Evolutionary conservation across 2,888 invertebrate species (phyloP), one percentile per base, ranked within the genome.

Genomic region (Arrhopalites spinosus): DNA sequence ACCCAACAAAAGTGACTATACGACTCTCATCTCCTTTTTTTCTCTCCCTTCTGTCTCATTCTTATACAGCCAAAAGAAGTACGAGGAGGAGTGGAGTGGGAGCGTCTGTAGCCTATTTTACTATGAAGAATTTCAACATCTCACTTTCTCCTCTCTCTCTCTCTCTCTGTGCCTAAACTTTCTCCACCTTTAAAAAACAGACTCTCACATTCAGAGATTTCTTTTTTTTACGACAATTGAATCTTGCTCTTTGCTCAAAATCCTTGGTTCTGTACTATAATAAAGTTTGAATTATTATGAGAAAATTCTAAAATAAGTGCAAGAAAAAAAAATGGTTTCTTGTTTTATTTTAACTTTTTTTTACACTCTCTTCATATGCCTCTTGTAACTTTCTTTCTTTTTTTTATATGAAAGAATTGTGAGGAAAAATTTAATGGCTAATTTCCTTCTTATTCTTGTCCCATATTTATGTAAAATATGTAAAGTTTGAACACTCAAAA

Each of bases 221-320:
- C n/a, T n/a, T n/a, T n/a, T 36, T 71, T 71, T 71, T 56, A 69
- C 30, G 56, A 30, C 69, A 56, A 59, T 61, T 43, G 71, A 59
- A 71, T 59, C 43, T 71, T 59, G 20, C 25, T 53, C 53, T 8
- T 27, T 63, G 30, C 23, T 29, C 27, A 63, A 29, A 63, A 7
- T 36, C 15, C 13, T 25, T 68, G 27, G 47, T 68, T 50, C 68
- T 50, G 43, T 56, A 15, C 61, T 71, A 59, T 59, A 71, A 71
- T 71, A 71, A 71, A 71, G 8, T 71, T 27, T 59, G 71, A 61
- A 71, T 71, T 71, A 71, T 71, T 36, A 29, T 36, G 5, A 36
- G 36, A 36, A 36, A 36, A 36, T 36, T 36, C 36, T 36, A 36
- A 36, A 36, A 36, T 36, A 36, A 36, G 36, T 36, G 36, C 36